Conservation (phyloP, 2,113 vertebrate genomes). For the Zeus faber region DNA sequence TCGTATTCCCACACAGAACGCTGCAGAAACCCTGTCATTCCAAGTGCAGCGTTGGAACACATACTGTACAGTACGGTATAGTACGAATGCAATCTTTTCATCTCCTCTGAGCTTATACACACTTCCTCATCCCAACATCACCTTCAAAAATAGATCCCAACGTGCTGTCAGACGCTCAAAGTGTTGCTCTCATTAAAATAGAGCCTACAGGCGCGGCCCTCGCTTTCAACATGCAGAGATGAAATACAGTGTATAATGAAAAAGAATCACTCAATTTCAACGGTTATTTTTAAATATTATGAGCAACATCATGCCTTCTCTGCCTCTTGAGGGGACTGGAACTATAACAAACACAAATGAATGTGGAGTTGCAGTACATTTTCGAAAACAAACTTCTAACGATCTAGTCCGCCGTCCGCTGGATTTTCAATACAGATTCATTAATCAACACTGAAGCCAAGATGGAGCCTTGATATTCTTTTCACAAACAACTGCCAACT, state of each 20-base stretch:
- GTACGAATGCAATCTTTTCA: constrained; percentile 24
- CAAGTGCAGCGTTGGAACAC: no score
- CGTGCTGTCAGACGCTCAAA: constrained; percentile 26
- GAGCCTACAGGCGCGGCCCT: constrained; percentile 29
- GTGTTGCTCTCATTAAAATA: constrained; percentile 55
- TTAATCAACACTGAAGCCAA: no score
- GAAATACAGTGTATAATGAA: background rate
- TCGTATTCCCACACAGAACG: constrained; percentile 27
- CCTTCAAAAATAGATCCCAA: constrained; percentile 57
- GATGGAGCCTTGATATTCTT: no score
- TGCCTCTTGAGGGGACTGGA: no score
- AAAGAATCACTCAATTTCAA: background rate
- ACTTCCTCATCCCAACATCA: constrained; percentile 40
- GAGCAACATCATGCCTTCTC: no score
- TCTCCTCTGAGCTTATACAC: constrained; percentile 2
- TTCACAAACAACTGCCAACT: no score
- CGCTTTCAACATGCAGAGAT: background rate
- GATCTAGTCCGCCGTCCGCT: no score
- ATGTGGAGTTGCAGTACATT: no score
- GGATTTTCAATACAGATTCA: no score
- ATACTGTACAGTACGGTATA: constrained; percentile 15
- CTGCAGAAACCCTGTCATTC: constrained; percentile 25
- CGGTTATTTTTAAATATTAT: no score
- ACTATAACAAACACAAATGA: no score
- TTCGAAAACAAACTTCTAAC: no score